These are phyloP conservation scores for Bradynema listronoti DNA, from an alignment of 1,140 invertebrate species.

Conservation along the genomic window DNA sequence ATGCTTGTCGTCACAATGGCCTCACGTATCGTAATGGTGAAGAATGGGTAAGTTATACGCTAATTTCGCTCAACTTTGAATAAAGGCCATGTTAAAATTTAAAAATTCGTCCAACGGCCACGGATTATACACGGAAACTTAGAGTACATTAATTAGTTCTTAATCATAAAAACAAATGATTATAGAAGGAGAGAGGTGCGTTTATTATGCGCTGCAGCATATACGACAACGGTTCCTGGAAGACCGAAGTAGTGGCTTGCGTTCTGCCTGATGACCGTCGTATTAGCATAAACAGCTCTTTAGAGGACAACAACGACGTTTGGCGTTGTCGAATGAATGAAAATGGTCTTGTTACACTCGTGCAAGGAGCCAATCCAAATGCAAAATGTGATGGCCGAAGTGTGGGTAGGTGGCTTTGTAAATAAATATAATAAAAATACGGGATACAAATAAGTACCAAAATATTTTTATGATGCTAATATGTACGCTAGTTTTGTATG, in stretches of 20 bases:
- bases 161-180: too few species aligned
- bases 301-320: slow-evolving; percentile 30
- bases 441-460: too few species aligned
- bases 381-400: slow-evolving; percentile 41
- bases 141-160: too few species aligned
- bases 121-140: too few species aligned
- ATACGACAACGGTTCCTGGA: slow-evolving; percentile 40
- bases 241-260: slow-evolving; percentile 43
- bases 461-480: too few species aligned
- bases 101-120: too few species aligned
- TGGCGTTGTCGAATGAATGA: slow-evolving; percentile 37
- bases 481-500: too few species aligned
- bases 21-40: slow-evolving; percentile 41
- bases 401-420: slow-evolving; percentile 27
- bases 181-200: slow-evolving; percentile 35
- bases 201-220: slow-evolving; percentile 46
- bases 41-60: slow-evolving; percentile 33
- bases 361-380: slow-evolving; percentile 38
- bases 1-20: slow-evolving; percentile 34
- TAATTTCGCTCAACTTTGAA: background rate
- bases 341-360: slow-evolving; percentile 32
- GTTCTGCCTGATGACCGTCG: slow-evolving; percentile 24
- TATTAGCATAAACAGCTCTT: slow-evolving; percentile 21
- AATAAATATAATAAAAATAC: background rate
- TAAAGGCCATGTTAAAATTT: too few species aligned